These are phyloP conservation scores for Heliconius eleuchia DNA, from an alignment of 1,140 invertebrate genomes.

Conservation along the genomic window DNA sequence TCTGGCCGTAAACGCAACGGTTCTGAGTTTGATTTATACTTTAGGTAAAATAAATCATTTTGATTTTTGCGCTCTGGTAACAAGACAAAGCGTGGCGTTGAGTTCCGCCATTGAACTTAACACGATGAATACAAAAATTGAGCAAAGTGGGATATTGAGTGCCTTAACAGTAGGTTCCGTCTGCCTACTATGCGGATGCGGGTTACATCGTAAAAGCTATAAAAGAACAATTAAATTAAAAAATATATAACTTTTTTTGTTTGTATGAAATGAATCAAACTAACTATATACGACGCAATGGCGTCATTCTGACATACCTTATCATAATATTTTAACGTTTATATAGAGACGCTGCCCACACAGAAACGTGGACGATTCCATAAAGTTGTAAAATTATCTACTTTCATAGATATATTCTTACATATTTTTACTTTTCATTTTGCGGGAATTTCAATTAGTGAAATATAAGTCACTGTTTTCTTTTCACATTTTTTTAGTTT, in stretches of 20 bases:
- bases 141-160: background rate
- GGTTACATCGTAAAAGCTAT: background rate
- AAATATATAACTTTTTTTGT: too few species aligned
- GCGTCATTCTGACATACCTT: background rate
- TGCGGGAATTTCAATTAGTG: background rate
- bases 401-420: background rate
- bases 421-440: background rate
- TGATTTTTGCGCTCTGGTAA: background rate
- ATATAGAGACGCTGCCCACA: constrained; percentile 7
- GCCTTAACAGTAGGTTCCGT: background rate
- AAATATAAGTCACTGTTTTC: too few species aligned
- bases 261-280: background rate
- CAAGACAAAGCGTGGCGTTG: background rate
- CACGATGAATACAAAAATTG: background rate
- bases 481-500: background rate
- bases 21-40: too few species aligned
- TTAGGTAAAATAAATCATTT: too few species aligned
- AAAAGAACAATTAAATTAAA: background rate
- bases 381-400: background rate
- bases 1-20: too few species aligned
- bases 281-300: background rate
- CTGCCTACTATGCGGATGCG: background rate
- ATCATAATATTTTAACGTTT: constrained; percentile 10
- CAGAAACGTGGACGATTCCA: background rate
- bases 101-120: background rate